Conservation (phyloP, 2,113 vertebrate species). For the Oceanites oceanicus region DNA sequence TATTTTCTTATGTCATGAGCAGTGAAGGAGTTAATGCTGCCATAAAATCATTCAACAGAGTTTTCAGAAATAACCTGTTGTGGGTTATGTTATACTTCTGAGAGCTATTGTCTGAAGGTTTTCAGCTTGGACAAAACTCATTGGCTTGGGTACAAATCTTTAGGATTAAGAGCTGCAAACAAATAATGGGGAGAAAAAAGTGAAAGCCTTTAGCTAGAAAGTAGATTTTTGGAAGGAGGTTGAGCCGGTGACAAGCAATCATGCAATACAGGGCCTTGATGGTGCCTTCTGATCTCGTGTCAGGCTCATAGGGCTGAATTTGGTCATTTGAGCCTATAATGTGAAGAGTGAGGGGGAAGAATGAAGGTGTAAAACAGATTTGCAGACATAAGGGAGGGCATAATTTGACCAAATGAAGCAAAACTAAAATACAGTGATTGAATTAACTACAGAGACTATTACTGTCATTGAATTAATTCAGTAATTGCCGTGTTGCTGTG, state of each 20-base stretch:
- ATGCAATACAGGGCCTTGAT: neutral
- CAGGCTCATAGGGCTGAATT: neutral
- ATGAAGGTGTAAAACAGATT: neutral
- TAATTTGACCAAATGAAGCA: constrained; percentile 32
- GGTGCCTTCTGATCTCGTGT: neutral
- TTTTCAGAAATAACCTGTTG: neutral
- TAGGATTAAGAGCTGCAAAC: neutral
- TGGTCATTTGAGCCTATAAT: neutral
- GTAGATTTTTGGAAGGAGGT: neutral
- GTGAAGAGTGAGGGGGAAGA: neutral
- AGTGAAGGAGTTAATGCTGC: neutral
- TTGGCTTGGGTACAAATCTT: neutral
- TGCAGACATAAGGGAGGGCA: neutral
- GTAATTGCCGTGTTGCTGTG: neutral
- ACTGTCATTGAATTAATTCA: constrained; percentile 14
- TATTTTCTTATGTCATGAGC: neutral
- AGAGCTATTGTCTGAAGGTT: neutral
- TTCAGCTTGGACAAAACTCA: neutral
- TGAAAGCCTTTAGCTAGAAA: neutral
- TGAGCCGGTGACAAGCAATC: neutral
- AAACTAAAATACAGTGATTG: neutral
- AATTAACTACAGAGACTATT: neutral
- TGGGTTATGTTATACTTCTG: neutral
- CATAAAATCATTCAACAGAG: neutral
- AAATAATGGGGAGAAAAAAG: neutral